A percentile compares a stretch with the other conserved stretches of the same genome.
Conservation (phyloP, 2,888 invertebrate species). For the Carabus problematicus region DNA sequence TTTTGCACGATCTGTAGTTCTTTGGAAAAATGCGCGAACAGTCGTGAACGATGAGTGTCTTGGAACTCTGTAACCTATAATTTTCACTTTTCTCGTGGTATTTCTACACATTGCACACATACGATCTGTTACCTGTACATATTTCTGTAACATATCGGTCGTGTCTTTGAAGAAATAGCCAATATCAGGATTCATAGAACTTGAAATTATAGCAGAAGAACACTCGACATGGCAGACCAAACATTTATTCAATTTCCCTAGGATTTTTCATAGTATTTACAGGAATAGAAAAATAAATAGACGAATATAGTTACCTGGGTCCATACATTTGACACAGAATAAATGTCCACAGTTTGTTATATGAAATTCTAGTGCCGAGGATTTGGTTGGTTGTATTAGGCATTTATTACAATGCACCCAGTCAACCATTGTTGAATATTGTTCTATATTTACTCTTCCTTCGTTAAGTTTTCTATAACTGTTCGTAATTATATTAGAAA, state of each 20-base stretch:
- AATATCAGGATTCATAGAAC: slow-evolving; percentile 51
- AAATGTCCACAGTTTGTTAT: slow-evolving; percentile 55
- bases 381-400: slow-evolving; percentile 44
- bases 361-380: slow-evolving; percentile 48
- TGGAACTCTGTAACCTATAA: slow-evolving; percentile 51
- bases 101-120: no score
- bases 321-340: slow-evolving; percentile 53
- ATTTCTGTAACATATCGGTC: neutral
- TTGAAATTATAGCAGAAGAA: slow-evolving; percentile 48
- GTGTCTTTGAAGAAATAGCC: slow-evolving; percentile 50
- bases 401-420: slow-evolving; percentile 58
- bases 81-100: no score
- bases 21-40: slow-evolving; percentile 28
- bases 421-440: slow-evolving; percentile 46
- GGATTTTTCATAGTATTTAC: slow-evolving; percentile 22
- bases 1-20: slow-evolving; percentile 46
- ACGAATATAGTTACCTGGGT: slow-evolving; percentile 11
- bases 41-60: slow-evolving; percentile 48
- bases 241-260: slow-evolving; percentile 49
- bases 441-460: slow-evolving; percentile 3
- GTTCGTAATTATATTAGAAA: no score
- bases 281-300: slow-evolving; percentile 17
- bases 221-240: slow-evolving; percentile 50
- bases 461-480: neutral
- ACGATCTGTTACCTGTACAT: neutral